These are phyloP conservation scores for Cyphomyrus discorhynchus DNA, from an alignment of 2,113 vertebrate species.

Conservation along the genomic window DNA sequence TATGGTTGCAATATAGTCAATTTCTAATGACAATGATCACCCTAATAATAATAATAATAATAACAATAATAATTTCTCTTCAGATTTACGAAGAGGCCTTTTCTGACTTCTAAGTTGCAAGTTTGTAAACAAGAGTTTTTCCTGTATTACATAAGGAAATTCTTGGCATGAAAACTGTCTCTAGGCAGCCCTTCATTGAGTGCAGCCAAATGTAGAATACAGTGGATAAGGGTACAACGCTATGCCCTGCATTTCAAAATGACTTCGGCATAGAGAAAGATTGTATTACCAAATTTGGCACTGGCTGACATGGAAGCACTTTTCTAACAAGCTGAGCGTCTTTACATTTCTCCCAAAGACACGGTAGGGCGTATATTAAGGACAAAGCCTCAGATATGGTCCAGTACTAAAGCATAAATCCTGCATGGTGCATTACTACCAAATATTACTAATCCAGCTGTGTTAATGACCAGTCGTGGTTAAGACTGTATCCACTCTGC, in stretches of 20 bases:
- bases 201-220: neutral
- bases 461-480: neutral
- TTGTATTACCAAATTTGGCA: neutral
- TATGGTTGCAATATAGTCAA: neutral
- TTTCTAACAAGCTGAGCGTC: neutral
- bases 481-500: neutral
- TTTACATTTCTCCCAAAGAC: neutral
- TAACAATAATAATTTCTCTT: neutral
- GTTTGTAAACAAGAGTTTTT: neutral
- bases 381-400: neutral
- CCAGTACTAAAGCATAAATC: neutral
- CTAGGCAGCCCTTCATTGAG: constrained; percentile 4
- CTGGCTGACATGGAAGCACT: neutral
- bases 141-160: neutral
- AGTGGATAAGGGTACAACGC: neutral
- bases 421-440: neutral
- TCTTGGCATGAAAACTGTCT: neutral
- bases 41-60: neutral
- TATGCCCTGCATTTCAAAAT: neutral
- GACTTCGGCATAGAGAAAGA: constrained; percentile 5
- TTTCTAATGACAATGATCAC: neutral
- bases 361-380: neutral
- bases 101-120: neutral
- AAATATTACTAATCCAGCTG: neutral
- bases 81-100: neutral